Base-by-base conservation (phyloP, 2,113 vertebrate genomes). In the Neolamprologus variostigma region DNA sequence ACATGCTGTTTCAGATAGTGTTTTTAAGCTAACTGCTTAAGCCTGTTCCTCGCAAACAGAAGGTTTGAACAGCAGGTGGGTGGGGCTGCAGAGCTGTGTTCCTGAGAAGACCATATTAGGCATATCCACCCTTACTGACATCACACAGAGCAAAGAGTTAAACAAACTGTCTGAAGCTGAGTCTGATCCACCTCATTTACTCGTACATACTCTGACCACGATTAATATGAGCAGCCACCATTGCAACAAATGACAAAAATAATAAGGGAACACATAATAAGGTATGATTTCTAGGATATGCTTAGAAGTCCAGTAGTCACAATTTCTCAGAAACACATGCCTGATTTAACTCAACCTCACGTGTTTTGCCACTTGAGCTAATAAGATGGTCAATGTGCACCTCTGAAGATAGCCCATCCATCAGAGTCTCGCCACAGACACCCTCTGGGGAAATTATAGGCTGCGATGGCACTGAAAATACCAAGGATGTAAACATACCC, bases 401-500 rank as follows among this genome's bases (percentile, higher is more conserved):
- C 35, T 26, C 80, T 78, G 84, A 79, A 85, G 87, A 91, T 78
- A 73, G 84, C 17, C 71, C 90, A 92, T 93, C 88, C 84, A 89
- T 94, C 93, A 93, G 26, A 21, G 16, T 6, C 40, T 13, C 50
- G 80, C 76, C 85, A 86, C 86, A 86, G 93, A 84, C 80, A 91
- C 85, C 87, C 85, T 45, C 66, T 40, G 81, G 59, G 86, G 86
- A 91, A 87, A 66, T 92, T 88, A 92, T 91, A 78, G 83, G 87
- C 85, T 84, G 89, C 31, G 21, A 81, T 50, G 85, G 90, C 57
- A 91, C 86, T 91, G 83, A 86, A 87, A 92, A 92, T 90, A 89
- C 81, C 85, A 61, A 73, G 35, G 91, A 92, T 73, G 89, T 94
- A 94, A 95, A 95, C 87, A 93, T 86, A 90, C 86, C 89, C 89